phyloP scores from a whole-genome alignment of 2,797 vertebrate species.

The Falco peregrinus region DNA sequence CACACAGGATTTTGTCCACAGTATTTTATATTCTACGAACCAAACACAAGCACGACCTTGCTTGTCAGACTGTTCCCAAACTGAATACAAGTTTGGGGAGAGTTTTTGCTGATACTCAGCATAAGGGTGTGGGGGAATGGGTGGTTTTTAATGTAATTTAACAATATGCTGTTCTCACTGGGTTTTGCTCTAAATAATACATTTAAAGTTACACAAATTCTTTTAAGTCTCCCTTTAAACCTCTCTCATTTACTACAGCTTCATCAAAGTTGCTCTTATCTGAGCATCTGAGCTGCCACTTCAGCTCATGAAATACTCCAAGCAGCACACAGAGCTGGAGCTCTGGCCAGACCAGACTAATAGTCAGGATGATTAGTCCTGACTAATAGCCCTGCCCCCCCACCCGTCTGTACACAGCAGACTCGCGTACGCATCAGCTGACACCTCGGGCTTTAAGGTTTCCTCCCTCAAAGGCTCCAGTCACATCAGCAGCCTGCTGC shows the following conservation, averaged over 20 bases:
- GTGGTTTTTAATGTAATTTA: neutral
- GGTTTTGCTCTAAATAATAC: neutral
- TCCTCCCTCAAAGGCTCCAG: neutral
- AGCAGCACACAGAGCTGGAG: neutral
- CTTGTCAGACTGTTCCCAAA: neutral
- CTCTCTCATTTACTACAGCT: neutral
- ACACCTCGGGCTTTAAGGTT: neutral
- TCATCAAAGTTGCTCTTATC: neutral
- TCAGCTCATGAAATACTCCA: neutral
- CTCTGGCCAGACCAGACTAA: neutral
- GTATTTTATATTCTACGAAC: neutral
- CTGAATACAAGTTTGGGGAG: neutral
- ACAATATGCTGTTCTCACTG: neutral
- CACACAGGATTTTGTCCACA: neutral
- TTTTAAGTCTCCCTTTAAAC: neutral
- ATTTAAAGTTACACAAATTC: neutral
- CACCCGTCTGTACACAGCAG: accelerated
- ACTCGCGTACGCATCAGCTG: neutral
- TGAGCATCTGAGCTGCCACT: neutral
- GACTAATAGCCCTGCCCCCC: no score
- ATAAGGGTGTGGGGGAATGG: neutral
- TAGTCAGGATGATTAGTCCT: neutral
- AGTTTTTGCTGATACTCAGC: neutral
- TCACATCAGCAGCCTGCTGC: neutral
- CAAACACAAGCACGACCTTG: neutral